These are phyloP conservation scores for Prietella phreatophila DNA, from an alignment of 2,113 vertebrate genomes.

Conservation along the genomic window DNA sequence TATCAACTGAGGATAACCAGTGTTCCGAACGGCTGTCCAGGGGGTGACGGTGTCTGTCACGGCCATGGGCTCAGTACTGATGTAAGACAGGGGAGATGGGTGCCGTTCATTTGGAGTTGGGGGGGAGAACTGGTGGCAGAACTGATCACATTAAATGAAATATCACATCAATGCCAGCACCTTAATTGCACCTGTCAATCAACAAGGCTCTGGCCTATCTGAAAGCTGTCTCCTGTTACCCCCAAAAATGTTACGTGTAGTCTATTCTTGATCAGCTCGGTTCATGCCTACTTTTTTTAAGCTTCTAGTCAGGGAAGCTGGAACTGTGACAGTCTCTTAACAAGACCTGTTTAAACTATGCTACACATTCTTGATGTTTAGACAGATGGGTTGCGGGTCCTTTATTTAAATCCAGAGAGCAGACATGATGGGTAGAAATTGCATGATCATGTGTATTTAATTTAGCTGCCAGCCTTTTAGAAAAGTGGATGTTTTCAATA, in stretches of 20 bases:
- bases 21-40: constrained; percentile 52
- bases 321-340: constrained; percentile 42
- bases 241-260: constrained; percentile 47
- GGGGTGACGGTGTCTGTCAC: constrained; percentile 51
- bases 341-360: constrained; percentile 43
- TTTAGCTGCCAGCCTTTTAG: constrained; percentile 22
- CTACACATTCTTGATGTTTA: constrained; percentile 36
- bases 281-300: constrained; percentile 19
- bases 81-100: constrained; percentile 47
- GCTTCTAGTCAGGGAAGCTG: constrained; percentile 20
- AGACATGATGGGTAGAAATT: constrained; percentile 43
- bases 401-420: constrained; percentile 37
- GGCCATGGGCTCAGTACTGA: constrained; percentile 32
- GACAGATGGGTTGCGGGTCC: constrained; percentile 17
- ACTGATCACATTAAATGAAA: constrained; percentile 57
- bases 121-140: constrained; percentile 33
- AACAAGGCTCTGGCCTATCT: constrained; percentile 48
- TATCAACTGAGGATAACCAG: constrained; percentile 53
- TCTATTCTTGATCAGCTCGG: constrained; percentile 24
- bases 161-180: constrained; percentile 55
- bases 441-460: constrained; percentile 36
- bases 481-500: constrained; percentile 9
- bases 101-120: constrained; percentile 47
- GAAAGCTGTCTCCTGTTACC: constrained; percentile 50
- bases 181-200: constrained; percentile 67